Evolutionary conservation across 2,113 vertebrate genomes (phyloP), one percentile per base, ranked within the genome.

Genomic region (Thymallus thymallus): DNA sequence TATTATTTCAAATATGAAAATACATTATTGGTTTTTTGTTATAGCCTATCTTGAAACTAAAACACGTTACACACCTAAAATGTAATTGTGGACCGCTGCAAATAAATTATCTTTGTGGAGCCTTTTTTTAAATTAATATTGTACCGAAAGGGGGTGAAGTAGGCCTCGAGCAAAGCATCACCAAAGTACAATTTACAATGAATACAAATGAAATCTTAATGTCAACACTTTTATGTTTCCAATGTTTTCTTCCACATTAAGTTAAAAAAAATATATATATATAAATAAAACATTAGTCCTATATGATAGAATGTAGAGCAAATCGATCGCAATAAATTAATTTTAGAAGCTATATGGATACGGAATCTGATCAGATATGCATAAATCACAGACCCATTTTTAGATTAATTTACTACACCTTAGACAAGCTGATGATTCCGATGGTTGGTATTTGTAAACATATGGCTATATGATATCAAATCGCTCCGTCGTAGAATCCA

Each of bases 401-500:
- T 41, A 2, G 2, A 23, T 22, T 4, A 22, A 58, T 14, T 51
- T 51, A 51, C 48, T 18, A 51, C 48, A 51, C 48, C 0, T n/a
- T 35, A 20, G 30, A 66, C 64, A 86, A 74, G 26, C 45, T 5
- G 13, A 69, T 66, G 3, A 2, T 32, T 66, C 18, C 64, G 13
- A 66, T 41, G 35, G 9, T 41, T 41, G 35, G 10, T 46, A 48
- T 76, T 72, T 23, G 22, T 22, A 68, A 48, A 68, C 1, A 24
- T 48, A 68, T 68, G 41, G 3, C 18, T 76, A 22, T 56, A 73
- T 74, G 41, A 66, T 46, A 66, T 73, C 30, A 68, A 56, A 66
- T 41, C 35, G 35, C 35, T 41, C 10, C 35, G 35, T 41, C 9
- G 35, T 32, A 29, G 82, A 84, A 84, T 84, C 80, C 79, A 78